Evolutionary conservation across 1,140 invertebrate genomes (phyloP).

Genomic region (Procambarus virginalis): DNA sequence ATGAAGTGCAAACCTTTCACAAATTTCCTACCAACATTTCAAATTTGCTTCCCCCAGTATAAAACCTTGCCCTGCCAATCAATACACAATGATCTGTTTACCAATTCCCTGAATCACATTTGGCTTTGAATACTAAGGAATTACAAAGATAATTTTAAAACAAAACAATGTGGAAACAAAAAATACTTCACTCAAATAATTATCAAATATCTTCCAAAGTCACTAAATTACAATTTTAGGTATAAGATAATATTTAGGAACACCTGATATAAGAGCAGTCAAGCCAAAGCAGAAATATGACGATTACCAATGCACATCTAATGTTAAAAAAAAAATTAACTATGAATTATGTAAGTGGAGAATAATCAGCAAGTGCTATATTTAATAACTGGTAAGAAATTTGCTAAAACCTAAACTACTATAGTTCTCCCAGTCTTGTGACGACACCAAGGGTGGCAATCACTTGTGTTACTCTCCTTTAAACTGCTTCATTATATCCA

Average conservation of each 20-base stretch:
- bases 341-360: not conserved
- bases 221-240: not conserved
- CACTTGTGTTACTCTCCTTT: not conserved
- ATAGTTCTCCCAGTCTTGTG: not conserved
- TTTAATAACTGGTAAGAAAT: not conserved
- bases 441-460: not conserved
- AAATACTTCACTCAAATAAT: not conserved
- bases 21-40: not conserved
- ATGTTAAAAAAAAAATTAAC: not conserved
- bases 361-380: not conserved
- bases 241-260: not conserved
- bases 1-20: not conserved
- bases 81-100: not conserved
- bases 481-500: not conserved
- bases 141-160: not conserved
- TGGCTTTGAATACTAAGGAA: not conserved
- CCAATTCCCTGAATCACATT: not conserved
- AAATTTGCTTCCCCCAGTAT: not conserved
- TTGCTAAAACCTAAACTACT: not conserved
- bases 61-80: not conserved
- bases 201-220: not conserved
- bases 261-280: not conserved
- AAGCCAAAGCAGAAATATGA: not conserved
- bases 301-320: not conserved
- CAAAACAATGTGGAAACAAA: not conserved